Percentiles rank a stretch among this genome's conserved stretches.
phyloP scores from a whole-genome alignment of 2,888 invertebrate genomes.

The Metalampra italica region DNA sequence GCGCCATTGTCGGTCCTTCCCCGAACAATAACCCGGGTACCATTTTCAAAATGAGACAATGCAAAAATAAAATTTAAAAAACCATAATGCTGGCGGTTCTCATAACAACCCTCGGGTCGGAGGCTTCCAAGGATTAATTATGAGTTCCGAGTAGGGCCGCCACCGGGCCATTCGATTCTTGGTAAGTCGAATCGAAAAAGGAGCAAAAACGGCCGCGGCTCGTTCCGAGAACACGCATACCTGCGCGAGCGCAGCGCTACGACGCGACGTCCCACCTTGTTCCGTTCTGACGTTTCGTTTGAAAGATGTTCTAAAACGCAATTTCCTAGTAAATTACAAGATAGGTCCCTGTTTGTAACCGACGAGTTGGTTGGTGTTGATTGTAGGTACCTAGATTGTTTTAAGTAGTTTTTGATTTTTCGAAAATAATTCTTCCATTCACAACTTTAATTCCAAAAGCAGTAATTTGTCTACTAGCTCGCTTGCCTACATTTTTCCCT shows the following conservation, averaged over 20 bases:
- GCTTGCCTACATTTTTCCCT: no score
- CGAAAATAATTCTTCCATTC: no score
- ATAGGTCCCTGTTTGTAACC: neutral
- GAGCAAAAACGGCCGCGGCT: slow-evolving; percentile 70
- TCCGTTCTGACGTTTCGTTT: slow-evolving; percentile 38
- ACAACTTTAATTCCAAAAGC: no score
- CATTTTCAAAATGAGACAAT: slow-evolving; percentile 65
- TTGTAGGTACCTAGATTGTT: no score
- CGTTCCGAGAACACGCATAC: slow-evolving; percentile 74
- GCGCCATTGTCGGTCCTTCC: slow-evolving; percentile 26
- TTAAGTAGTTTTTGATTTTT: no score
- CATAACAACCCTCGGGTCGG: slow-evolving; percentile 71
- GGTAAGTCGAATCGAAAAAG: slow-evolving; percentile 76
- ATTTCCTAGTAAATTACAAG: slow-evolving; percentile 48
- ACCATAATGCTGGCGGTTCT: slow-evolving; percentile 68
- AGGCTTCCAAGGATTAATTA: slow-evolving; percentile 79
- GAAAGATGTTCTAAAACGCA: slow-evolving; percentile 42
- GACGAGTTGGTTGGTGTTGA: no score
- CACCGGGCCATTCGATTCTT: slow-evolving; percentile 75
- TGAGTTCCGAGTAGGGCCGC: slow-evolving; percentile 75
- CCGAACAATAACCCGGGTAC: slow-evolving; percentile 59
- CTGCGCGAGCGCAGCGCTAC: slow-evolving; percentile 60
- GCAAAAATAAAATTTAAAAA: slow-evolving; percentile 52
- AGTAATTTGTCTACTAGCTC: no score
- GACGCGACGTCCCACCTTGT: slow-evolving; percentile 61